Evolutionary conservation across 1,140 invertebrate species (phyloP).

Genomic region (Calephelis virginiensis): DNA sequence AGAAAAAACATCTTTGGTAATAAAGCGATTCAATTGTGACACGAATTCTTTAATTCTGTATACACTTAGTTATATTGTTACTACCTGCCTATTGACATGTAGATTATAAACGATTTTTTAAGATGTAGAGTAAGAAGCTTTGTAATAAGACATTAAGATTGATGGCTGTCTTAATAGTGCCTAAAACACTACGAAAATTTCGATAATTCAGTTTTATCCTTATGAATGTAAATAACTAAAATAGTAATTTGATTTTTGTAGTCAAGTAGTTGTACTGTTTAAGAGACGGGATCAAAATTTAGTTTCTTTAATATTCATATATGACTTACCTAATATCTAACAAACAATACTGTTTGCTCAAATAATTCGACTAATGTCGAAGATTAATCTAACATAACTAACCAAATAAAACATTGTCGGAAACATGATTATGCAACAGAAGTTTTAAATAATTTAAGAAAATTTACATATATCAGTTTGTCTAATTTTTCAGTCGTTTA

Average conservation of each 20-base stretch:
- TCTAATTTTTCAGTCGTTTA: no score
- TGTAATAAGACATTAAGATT: slow-evolving; percentile 73
- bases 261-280: slow-evolving; percentile 13
- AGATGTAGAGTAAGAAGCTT: slow-evolving; percentile 66
- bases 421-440: no score
- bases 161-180: slow-evolving; percentile 78
- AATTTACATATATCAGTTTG: no score
- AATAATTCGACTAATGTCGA: background rate
- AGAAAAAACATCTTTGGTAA: background rate
- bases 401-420: background rate
- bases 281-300: slow-evolving; percentile 8
- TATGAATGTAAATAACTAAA: slow-evolving; percentile 61
- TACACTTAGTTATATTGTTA: slow-evolving; percentile 68
- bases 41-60: slow-evolving; percentile 49
- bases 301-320: slow-evolving; percentile 8
- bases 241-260: slow-evolving; percentile 12
- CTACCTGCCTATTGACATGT: slow-evolving; percentile 74
- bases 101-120: slow-evolving; percentile 63
- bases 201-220: slow-evolving; percentile 72
- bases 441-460: no score
- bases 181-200: slow-evolving; percentile 77
- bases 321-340: slow-evolving; percentile 5
- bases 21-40: background rate
- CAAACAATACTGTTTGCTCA: slow-evolving; percentile 6
- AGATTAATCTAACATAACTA: background rate